These are phyloP conservation scores for Meiosimyza decipiens DNA, from an alignment of 2,888 invertebrate species.

Conservation along the genomic window DNA sequence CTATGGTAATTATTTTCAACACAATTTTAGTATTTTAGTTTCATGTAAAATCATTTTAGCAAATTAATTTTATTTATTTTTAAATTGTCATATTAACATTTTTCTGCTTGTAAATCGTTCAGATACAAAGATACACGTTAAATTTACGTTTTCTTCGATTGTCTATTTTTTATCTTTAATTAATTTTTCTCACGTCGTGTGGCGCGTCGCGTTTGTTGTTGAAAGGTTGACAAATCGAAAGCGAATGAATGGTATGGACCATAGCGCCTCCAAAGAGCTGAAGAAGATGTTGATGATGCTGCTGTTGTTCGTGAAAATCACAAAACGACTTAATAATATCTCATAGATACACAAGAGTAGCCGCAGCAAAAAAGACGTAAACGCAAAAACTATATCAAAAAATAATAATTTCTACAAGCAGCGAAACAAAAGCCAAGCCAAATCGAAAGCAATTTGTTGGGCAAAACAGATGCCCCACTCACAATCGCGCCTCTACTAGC, in stretches of 20 bases:
- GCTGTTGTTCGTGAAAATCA: conserved; percentile 21
- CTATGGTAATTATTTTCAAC: no score
- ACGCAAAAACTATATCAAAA: conserved; percentile 14
- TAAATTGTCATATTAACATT: no score
- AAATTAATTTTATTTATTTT: no score
- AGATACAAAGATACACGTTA: not conserved
- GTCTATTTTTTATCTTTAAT: not conserved
- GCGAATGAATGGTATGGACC: conserved; percentile 48
- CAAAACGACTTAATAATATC: conserved; percentile 18
- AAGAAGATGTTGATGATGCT: conserved; percentile 14
- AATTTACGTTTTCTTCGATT: not conserved
- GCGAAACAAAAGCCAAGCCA: not conserved
- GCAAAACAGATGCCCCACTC: conserved; percentile 28
- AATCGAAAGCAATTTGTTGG: conserved; percentile 18
- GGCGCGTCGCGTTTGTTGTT: conserved; percentile 45
- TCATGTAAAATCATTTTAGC: no score
- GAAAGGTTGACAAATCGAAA: conserved; percentile 56
- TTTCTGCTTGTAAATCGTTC: no score
- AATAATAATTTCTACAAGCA: not conserved
- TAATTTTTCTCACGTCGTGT: conserved; percentile 12
- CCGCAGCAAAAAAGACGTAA: conserved; percentile 6
- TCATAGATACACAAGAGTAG: not conserved
- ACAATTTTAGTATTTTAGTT: no score
- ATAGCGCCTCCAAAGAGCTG: conserved; percentile 9
- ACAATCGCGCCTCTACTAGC: not conserved